phyloP scores from a whole-genome alignment of 2,797 vertebrate genomes.

The Columba guinea region DNA sequence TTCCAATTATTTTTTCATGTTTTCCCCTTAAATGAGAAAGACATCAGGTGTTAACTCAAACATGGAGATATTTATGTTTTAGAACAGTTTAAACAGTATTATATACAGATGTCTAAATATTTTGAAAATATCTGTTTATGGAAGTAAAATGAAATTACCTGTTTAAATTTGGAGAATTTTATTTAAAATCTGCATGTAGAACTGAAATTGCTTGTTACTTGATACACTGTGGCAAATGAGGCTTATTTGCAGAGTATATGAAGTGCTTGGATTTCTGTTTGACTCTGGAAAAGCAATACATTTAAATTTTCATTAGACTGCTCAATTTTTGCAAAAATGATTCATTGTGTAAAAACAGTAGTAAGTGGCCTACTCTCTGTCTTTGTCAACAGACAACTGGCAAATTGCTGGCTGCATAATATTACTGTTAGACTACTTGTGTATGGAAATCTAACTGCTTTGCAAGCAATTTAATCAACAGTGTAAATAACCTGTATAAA shows the following conservation, averaged over 20 bases:
- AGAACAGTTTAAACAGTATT: conserved; percentile 82
- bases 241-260: conserved; percentile 54
- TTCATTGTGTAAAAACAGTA: conserved; percentile 74
- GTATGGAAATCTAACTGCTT: conserved; percentile 68
- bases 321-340: conserved; percentile 71
- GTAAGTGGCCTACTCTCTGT: conserved; percentile 68
- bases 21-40: conserved; percentile 75
- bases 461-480: conserved; percentile 72
- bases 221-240: conserved; percentile 52
- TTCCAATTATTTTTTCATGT: conserved; percentile 78
- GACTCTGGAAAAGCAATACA: conserved; percentile 61
- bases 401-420: conserved; percentile 69
- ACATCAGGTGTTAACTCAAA: conserved; percentile 81
- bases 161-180: conserved; percentile 78
- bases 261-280: conserved; percentile 56
- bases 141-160: conserved; percentile 83
- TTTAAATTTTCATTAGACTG: conserved; percentile 74
- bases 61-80: conserved; percentile 80
- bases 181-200: conserved; percentile 73
- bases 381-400: conserved; percentile 72
- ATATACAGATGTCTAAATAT: conserved; percentile 86
- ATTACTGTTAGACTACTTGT: conserved; percentile 70
- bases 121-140: conserved; percentile 84
- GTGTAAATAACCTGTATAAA: conserved; percentile 68
- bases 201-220: conserved; percentile 60